Percentiles rank a stretch among this genome's conserved stretches.
Conservation (phyloP, 2,113 vertebrate genomes). For the Syngnathoides biaculeatus region DNA sequence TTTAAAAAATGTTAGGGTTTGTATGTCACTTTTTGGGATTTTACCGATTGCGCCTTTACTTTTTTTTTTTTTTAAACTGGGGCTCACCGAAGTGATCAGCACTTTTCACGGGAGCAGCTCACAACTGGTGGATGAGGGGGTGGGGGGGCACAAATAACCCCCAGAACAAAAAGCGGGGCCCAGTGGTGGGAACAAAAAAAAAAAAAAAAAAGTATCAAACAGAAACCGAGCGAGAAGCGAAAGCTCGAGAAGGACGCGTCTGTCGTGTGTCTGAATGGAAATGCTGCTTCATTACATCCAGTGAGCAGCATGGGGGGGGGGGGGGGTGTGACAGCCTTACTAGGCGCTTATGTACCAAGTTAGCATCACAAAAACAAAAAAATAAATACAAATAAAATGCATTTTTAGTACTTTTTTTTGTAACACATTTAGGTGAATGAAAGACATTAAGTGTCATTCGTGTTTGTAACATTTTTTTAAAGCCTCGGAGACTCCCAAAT, state of each 20-base stretch:
- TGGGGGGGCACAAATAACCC: slow-evolving; percentile 25
- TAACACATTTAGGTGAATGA: neutral
- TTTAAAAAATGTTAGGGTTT: neutral
- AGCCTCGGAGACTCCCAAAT: slow-evolving; percentile 14
- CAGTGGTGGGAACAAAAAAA: neutral
- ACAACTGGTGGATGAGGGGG: no score
- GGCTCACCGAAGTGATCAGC: slow-evolving; percentile 14
- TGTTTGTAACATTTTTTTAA: neutral
- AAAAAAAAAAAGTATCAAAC: slow-evolving; percentile 16
- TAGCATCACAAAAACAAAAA: neutral
- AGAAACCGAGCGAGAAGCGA: slow-evolving; percentile 37
- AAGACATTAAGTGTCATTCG: neutral
- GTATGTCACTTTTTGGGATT: neutral
- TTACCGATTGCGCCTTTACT: neutral
- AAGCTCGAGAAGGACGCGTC: slow-evolving; percentile 59
- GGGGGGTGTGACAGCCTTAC: no score
- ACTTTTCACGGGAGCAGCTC: slow-evolving; percentile 22
- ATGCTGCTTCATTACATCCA: slow-evolving; percentile 56
- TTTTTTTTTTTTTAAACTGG: slow-evolving; percentile 1
- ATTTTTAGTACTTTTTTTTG: slow-evolving; percentile 1
- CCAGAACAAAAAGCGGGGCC: slow-evolving; percentile 43
- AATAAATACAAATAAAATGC: slow-evolving; percentile 9
- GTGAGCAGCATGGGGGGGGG: slow-evolving; percentile 52
- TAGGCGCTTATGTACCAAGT: neutral
- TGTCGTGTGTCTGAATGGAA: slow-evolving; percentile 45